phyloP scores from a whole-genome alignment of 30 jellyfish, hydroid and myxozoan species.

The Catostylus mosaicus region DNA sequence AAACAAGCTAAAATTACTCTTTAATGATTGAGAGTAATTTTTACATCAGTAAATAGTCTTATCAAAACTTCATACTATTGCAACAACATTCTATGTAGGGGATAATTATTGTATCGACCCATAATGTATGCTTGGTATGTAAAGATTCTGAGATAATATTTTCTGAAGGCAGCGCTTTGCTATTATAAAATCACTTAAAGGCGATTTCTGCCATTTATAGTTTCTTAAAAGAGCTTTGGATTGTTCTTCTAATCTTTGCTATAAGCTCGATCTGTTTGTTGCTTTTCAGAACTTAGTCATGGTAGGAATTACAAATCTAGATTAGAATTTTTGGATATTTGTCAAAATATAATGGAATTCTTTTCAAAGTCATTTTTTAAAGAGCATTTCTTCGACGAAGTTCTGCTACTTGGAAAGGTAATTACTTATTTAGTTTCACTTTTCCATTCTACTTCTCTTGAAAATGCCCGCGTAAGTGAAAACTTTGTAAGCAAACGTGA shows the following conservation, averaged over 20 bases:
- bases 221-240: background rate
- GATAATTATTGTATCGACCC: background rate
- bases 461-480: background rate
- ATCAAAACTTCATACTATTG: too few relatives aligned
- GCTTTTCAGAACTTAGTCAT: constrained; percentile 51
- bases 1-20: too few relatives aligned
- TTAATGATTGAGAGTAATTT: too few relatives aligned
- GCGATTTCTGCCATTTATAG: background rate
- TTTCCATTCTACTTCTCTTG: background rate
- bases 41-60: too few relatives aligned
- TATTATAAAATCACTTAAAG: background rate
- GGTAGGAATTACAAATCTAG: constrained; percentile 74
- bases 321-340: constrained; percentile 72
- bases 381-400: constrained; percentile 81
- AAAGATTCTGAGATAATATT: too few relatives aligned
- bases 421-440: background rate
- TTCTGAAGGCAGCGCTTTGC: background rate
- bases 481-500: background rate
- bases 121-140: background rate
- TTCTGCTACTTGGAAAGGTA: constrained; percentile 78
- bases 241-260: background rate
- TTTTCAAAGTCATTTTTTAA: constrained; percentile 86
- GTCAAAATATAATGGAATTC: constrained; percentile 63
- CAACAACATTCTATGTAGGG: background rate
- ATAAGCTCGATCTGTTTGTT: background rate